Evolutionary conservation across 2,113 vertebrate genomes (phyloP), one percentile per base, ranked within the genome.

Genomic region (Lepus americanus): DNA sequence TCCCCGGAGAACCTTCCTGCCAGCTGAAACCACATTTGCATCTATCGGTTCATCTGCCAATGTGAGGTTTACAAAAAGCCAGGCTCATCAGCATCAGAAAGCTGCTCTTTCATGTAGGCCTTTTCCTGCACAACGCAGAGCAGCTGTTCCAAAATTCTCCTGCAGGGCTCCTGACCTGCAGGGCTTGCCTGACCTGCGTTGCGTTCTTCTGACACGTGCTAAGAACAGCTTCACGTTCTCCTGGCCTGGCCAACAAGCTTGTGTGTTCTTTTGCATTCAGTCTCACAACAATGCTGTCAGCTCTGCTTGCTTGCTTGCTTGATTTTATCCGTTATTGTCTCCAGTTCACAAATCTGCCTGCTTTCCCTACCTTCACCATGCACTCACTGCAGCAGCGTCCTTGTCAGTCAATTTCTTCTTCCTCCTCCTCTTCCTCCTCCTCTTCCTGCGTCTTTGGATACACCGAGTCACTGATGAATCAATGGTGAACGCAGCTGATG

Each of bases 381-480:
- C 64, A 29, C 14, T 59, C 70, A 88, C 53, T 84, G 55, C 69
- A 92, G 53, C 31, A 72, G 90, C n/a, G 6, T 69, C 61, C 27
- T 51, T 70, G 77, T 29, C 79, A 78, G 61, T 33, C 78, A 70
- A 78, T 39, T 74, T 76, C 27, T 7, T 70, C 53, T 63, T 55
- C 29, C 39, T 53, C n/a, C 53, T 51, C 64, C 44, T 44, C 39
- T 78, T 12, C 55, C 55, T 59, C 55, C 17, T 17, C 55, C 55
- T 17, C 13, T 59, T 13, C 13, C 55, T 59, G 55, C 55, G 44
- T 44, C 44, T 49, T 49, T 49, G 17, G 70, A 59, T n/a, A 29
- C 67, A 44, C 39, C 55, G n/a, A 78, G 70, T 84, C 88, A 70
- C 29, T 88, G 89, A 92, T 77, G 83, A 25, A 55, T 78, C 77